phyloP scores from a whole-genome alignment of 2,797 vertebrate genomes.

The Brachymystax lenok region DNA sequence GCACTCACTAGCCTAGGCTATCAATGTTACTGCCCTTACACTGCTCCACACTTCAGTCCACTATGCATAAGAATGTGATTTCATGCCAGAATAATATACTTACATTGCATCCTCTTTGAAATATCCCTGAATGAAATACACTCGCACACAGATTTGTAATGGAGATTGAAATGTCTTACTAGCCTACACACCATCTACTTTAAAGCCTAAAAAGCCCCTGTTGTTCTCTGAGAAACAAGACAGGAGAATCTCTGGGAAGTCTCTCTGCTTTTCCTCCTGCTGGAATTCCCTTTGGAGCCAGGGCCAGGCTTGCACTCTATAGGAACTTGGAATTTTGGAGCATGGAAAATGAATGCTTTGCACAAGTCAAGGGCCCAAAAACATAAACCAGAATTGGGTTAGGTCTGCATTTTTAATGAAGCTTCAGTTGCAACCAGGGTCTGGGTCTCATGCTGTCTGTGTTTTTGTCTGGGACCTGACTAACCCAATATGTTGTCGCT shows the following conservation, averaged over 20 bases:
- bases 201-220: slow-evolving; percentile 47
- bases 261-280: slow-evolving; percentile 29
- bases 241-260: slow-evolving; percentile 18
- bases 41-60: too few species aligned
- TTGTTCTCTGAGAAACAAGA: slow-evolving; percentile 44
- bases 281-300: neutral
- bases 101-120: too few species aligned
- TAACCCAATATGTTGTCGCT: neutral
- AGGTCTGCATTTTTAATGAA: slow-evolving; percentile 7
- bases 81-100: too few species aligned
- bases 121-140: too few species aligned
- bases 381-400: neutral
- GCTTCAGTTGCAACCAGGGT: neutral
- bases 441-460: neutral
- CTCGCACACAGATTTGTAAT: too few species aligned
- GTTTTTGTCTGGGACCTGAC: neutral
- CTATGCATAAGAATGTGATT: too few species aligned
- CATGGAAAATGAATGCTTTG: neutral
- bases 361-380: neutral
- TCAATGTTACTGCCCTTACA: too few species aligned
- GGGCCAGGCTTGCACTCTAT: slow-evolving; percentile 27
- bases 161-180: slow-evolving; percentile 30
- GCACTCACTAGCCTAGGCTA: too few species aligned
- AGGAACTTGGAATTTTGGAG: slow-evolving; percentile 11
- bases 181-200: slow-evolving; percentile 8